Evolutionary conservation across 2,888 invertebrate species (phyloP), one percentile per base, ranked within the genome.

Genomic region (Epirrhoe alternata): DNA sequence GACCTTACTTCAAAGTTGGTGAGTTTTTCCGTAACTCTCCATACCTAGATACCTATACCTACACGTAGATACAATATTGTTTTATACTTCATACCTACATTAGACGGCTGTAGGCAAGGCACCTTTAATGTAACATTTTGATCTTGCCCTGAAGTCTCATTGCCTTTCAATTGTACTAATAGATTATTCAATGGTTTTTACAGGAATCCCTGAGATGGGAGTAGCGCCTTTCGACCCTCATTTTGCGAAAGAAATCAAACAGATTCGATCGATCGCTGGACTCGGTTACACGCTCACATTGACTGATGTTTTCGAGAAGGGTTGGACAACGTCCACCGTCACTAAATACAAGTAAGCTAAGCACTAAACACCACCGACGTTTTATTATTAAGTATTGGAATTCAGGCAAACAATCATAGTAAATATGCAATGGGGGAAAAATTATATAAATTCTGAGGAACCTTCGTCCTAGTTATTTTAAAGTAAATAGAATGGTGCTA

Each of bases 221-320:
- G 94, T 97, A 1, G 94, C 94, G 0, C 95, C 97, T 0, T 97
- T 97, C 80, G 97, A 97, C 87, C 97, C 97, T 0, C 97, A 97
- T 84, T 95, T 94, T 75, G 95, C 96, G 0, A 90, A 93, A 10
- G 95, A 96, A 80, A 94, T 97, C 24, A 94, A 94, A 45, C 95
- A 96, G 72, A 87, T 90, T 45, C 94, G 96, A 0, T 95, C 95
- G 6, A 93, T 95, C 54, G 91, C 94, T 5, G 94, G 95, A 59
- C 89, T 96, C 51, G 96, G 96, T 42, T 96, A 97, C 82, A 95
- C 95, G 38, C 92, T 97, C 54, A 95, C 94, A 1, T 89, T 97
- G n/a, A 95, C 91, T 64, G 95, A 97, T 78, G 96, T 97, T 6
- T 95, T 94, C 57, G 97, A 97, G 82, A 94, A 94, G 64, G 97